Conservation (phyloP, 30 jellyfish, hydroid and myxozoan species). For the Mastigias papua region DNA sequence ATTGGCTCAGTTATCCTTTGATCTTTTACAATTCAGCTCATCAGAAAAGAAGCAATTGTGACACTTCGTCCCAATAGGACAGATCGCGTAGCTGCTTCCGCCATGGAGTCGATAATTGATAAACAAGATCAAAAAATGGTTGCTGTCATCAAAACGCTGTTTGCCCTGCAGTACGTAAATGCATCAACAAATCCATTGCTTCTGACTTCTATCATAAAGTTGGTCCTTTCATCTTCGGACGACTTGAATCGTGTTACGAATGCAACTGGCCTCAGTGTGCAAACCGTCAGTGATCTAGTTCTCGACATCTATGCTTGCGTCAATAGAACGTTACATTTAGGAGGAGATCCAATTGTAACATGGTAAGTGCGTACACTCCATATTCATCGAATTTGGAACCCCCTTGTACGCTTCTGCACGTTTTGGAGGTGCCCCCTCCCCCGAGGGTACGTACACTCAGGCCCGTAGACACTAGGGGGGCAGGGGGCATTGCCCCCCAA, state of each 20-base stretch:
- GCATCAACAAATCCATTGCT: constrained; percentile 29
- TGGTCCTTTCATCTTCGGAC: background rate
- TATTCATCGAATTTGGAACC: too few species aligned
- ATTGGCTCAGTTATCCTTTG: too few species aligned
- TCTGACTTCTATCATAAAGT: background rate
- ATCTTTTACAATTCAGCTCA: too few species aligned
- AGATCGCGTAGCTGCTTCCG: too few species aligned
- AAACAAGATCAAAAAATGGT: background rate
- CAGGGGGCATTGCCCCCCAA: too few species aligned
- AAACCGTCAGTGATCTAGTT: background rate
- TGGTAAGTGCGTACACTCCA: too few species aligned
- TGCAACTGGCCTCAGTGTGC: constrained; percentile 26
- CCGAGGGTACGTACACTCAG: too few species aligned
- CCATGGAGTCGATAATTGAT: background rate
- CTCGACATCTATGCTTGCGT: constrained; percentile 25
- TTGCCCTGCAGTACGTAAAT: constrained; percentile 21
- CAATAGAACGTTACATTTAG: background rate
- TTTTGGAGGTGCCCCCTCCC: too few species aligned
- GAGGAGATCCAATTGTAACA: background rate
- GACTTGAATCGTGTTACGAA: constrained; percentile 19
- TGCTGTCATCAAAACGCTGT: constrained; percentile 6
- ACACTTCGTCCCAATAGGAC: too few species aligned
- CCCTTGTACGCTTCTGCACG: too few species aligned
- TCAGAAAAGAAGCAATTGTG: too few species aligned
- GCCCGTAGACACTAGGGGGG: too few species aligned